A percentile compares a stretch with the other conserved stretches of the same genome.
These are phyloP conservation scores for Rhea pennata DNA, from an alignment of 2,113 vertebrate genomes.

Conservation along the genomic window DNA sequence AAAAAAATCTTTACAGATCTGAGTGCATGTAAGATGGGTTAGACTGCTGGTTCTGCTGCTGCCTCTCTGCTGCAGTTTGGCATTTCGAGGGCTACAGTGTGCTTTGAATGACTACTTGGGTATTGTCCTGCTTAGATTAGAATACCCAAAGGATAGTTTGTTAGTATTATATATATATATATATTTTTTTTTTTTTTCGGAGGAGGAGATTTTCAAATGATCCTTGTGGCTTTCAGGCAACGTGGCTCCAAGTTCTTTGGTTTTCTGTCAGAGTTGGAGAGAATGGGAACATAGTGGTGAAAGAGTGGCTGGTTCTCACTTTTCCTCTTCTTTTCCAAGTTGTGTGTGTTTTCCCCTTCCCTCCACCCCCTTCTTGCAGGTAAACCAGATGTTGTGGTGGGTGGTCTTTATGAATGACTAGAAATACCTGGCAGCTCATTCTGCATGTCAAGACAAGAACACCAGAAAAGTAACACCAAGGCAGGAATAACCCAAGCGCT, in stretches of 20 bases:
- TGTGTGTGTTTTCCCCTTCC: not conserved
- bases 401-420: not conserved
- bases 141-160: not conserved
- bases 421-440: not conserved
- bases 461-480: not conserved
- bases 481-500: not conserved
- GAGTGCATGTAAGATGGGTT: not conserved
- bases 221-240: not conserved
- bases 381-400: not conserved
- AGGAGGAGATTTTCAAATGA: not conserved
- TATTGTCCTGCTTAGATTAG: not conserved
- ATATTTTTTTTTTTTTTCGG: not conserved
- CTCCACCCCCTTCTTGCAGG: not conserved
- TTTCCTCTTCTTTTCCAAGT: not conserved
- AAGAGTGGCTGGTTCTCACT: not conserved
- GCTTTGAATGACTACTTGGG: not conserved
- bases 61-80: not conserved
- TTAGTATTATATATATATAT: not conserved
- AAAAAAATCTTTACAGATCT: not conserved
- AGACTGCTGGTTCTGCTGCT: not conserved
- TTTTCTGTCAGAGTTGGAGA: not conserved
- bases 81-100: not conserved
- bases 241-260: not conserved
- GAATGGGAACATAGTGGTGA: not conserved
- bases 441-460: not conserved